Evolutionary conservation across 2,113 vertebrate species (phyloP), one percentile per base, ranked within the genome.

Genomic region (Todiramphus chloris): DNA sequence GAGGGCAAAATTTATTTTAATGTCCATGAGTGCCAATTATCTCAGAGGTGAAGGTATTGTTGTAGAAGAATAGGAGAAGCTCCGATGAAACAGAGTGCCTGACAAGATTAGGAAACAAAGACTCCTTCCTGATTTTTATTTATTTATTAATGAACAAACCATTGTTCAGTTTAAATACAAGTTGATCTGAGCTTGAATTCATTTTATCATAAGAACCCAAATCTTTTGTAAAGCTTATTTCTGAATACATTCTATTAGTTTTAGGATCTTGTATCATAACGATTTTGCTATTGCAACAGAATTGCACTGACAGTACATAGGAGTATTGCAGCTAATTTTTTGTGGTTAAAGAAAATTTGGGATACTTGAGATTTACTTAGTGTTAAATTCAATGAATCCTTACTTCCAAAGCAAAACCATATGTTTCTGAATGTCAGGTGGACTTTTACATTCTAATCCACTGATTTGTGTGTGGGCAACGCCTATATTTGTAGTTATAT

Each of bases 1-100:
- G 69, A 87, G 7, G 90, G 87, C 48, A 89, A 96, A 79, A 89
- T 95, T 94, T 95, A 94, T 95, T 94, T 94, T 95, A 95, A 93
- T 95, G 90, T 94, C 83, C 21, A 4, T 72, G 90, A 95, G 69
- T 67, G 68, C 75, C 72, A 68, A 93, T 88, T 96, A 69, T 77
- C 76, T 96, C 68, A 70, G 62, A 94, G 73, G 75, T 92, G 66
- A 89, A 75, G 37, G 83, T 64, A 95, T 91, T 94, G 92, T 96
- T 94, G 80, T 89, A 64, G 58, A 87, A 95, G 59, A 96, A 90
- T 78, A 94, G 83, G 41, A 88, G 64, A 94, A 83, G 27, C 51
- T 96, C 25, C 72, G 25, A 86, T 80, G 51, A 90, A 95, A 83
- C 21, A 72, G 67, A 69, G 51, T 81, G 63, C 30, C 64, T 81